phyloP scores from a whole-genome alignment of 2,888 invertebrate species.

The Pristionchus fissidentatus region DNA sequence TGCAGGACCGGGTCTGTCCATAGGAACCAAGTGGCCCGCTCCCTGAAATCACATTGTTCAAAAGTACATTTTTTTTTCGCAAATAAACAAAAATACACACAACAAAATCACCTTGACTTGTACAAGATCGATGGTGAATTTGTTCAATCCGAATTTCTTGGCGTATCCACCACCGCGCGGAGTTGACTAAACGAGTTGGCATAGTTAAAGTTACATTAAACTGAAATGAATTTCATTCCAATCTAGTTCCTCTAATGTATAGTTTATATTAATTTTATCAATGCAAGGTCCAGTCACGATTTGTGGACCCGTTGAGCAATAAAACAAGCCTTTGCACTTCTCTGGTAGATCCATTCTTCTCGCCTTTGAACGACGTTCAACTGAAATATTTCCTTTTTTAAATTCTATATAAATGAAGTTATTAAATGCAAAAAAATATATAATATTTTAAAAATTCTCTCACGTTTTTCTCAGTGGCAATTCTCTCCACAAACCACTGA shows the following conservation, averaged over 20 bases:
- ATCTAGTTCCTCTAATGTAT: no score
- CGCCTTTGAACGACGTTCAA: slow-evolving; percentile 53
- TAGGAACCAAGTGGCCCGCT: slow-evolving; percentile 66
- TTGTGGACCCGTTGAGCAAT: no score
- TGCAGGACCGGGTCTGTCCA: slow-evolving; percentile 67
- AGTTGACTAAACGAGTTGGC: neutral
- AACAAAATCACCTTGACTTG: slow-evolving; percentile 7
- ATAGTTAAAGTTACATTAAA: neutral
- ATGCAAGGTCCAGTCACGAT: no score
- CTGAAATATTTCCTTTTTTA: slow-evolving; percentile 22
- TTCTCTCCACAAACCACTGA: slow-evolving; percentile 67
- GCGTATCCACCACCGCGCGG: slow-evolving; percentile 23
- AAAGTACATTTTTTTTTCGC: neutral
- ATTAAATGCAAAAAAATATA: no score
- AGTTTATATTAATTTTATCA: no score
- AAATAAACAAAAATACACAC: no score
- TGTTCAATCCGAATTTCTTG: neutral
- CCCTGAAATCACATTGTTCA: slow-evolving; percentile 49
- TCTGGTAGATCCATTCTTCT: slow-evolving; percentile 59
- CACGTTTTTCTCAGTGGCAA: slow-evolving; percentile 36
- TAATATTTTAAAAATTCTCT: no score
- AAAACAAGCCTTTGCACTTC: slow-evolving; percentile 50
- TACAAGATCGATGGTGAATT: neutral
- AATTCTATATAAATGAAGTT: neutral
- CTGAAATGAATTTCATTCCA: neutral